Evolutionary conservation across 2,113 vertebrate genomes (phyloP), one percentile per base, ranked within the genome.

Genomic region (Cromileptes altivelis): DNA sequence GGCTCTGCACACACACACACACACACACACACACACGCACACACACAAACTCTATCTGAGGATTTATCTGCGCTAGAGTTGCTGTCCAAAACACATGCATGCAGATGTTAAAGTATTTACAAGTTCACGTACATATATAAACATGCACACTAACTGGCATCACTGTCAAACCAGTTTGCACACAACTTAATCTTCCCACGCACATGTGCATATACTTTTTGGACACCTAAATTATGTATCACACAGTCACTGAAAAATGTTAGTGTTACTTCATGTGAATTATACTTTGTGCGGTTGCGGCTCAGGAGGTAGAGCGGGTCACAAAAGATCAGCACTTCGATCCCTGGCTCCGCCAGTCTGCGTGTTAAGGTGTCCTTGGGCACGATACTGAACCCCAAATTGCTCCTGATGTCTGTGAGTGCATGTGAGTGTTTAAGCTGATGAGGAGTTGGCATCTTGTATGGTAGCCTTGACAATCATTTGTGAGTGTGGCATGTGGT

Each of bases 1-100:
- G 74, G 84, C 90, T 81, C 65, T 37, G 68, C 58, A 58, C 75
- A 58, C 89, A 78, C 86, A 84, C 86, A 65, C 72, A 89, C 78
- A 88, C 88, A 67, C 86, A 82, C 84, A 67, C 72, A 80, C 77
- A 82, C 80, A 60, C 80, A 75, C 80, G 58, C 80, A 69, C 69
- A 64, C 76, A 75, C 79, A 87, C 84, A 63, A 18, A 74, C 73
- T 62, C 49, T 77, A 25, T 81, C 56, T 6, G 58, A 63, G 8
- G 19, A 70, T 79, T 70, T 71, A 49, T 19, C 82, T 19, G 69
- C 69, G 58, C 45, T 63, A 30, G 12, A 12, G 56, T 60, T 77
- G 37, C 67, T 49, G 42, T 63, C 71, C 52, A 11, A 78, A 74
- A 75, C 61, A 61, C 71, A 68, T 23, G 33, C 61, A 40, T 53